phyloP scores from a whole-genome alignment of 1,140 invertebrate species.

The Diorhabda elongata region DNA sequence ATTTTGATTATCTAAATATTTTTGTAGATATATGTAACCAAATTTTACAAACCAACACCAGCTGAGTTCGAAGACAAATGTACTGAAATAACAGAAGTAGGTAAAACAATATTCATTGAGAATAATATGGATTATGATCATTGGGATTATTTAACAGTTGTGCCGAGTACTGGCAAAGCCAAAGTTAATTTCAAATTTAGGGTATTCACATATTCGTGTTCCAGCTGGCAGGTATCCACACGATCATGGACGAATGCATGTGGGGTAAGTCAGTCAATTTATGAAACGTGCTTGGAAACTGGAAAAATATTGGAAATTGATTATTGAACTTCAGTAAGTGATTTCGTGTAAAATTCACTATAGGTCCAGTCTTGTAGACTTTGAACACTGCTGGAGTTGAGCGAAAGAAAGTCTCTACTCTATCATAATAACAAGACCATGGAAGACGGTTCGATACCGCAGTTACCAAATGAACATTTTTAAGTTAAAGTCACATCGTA shows the following conservation, averaged over 20 bases:
- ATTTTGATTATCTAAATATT: not conserved
- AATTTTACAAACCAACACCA: slow-evolving; percentile 23
- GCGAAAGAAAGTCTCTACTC: no score
- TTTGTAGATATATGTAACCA: slow-evolving; percentile 17
- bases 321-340: no score
- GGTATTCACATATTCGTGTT: not conserved
- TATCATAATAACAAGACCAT: no score
- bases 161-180: slow-evolving; percentile 11
- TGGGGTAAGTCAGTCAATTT: not conserved
- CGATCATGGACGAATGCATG: slow-evolving; percentile 5
- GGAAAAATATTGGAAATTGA: no score
- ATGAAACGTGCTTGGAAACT: no score
- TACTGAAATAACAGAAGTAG: not conserved
- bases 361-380: no score
- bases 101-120: not conserved
- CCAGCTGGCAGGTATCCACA: not conserved
- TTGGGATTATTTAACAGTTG: slow-evolving; percentile 26
- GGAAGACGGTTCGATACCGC: no score
- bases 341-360: no score
- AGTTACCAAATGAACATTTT: no score
- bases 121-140: slow-evolving; percentile 13
- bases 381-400: no score
- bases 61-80: slow-evolving; percentile 14
- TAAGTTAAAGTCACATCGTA: no score
- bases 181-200: slow-evolving; percentile 7